These are phyloP conservation scores for Watsonalla binaria DNA, from an alignment of 2,888 invertebrate genomes.

Conservation along the genomic window DNA sequence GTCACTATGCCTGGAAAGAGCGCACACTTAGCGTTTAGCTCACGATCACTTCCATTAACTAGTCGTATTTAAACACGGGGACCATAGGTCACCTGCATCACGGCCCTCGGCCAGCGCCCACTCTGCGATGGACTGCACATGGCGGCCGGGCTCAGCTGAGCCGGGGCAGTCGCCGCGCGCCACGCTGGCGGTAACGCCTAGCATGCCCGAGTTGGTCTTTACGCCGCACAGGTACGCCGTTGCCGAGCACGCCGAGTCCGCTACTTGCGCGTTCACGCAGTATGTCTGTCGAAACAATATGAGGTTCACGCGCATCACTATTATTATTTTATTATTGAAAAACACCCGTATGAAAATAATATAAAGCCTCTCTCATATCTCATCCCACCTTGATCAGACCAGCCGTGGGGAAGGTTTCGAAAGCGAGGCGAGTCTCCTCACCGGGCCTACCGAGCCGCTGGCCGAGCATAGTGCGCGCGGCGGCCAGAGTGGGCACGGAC, in stretches of 20 bases:
- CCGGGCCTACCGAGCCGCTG: conserved; percentile 75
- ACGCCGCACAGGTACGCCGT: conserved; percentile 84
- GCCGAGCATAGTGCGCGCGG: conserved; percentile 81
- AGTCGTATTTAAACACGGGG: background rate
- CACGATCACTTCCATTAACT: background rate
- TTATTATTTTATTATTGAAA: too few species aligned
- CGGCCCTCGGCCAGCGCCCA: conserved; percentile 79
- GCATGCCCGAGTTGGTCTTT: conserved; percentile 81
- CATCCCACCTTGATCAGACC: conserved; percentile 81
- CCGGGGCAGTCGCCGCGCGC: conserved; percentile 78
- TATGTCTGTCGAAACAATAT: conserved; percentile 58
- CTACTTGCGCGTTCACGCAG: conserved; percentile 80
- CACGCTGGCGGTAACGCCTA: conserved; percentile 83
- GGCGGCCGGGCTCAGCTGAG: conserved; percentile 64
- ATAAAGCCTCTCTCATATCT: background rate
- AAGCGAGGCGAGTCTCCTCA: conserved; percentile 79
- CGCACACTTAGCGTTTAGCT: background rate
- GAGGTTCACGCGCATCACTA: too few species aligned
- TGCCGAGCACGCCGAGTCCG: conserved; percentile 85
- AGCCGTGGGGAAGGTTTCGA: conserved; percentile 81
- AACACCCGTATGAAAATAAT: background rate
- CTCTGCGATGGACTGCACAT: conserved; percentile 80
- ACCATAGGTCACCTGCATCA: conserved; percentile 40
- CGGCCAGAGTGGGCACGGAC: conserved; percentile 83
- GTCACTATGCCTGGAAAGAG: conserved; percentile 81